Evolutionary conservation across 2,797 vertebrate genomes (phyloP).

Genomic region (Gymnothorax reevesii): DNA sequence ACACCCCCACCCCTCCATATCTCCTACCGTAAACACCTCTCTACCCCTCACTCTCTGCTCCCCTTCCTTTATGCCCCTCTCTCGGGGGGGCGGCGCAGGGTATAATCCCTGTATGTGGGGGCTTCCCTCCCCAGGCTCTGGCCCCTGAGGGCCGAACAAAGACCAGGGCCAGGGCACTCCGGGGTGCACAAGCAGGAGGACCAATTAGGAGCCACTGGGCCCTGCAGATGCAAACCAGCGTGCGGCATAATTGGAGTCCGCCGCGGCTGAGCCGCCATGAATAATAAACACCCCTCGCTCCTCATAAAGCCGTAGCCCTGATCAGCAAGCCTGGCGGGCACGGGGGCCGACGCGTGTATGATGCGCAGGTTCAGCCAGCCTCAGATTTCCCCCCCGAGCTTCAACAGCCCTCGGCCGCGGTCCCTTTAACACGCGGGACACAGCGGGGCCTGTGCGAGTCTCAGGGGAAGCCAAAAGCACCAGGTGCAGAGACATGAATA

Average conservation of each 20-base stretch:
- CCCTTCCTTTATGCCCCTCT: neutral
- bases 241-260: slow-evolving; percentile 71
- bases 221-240: slow-evolving; percentile 58
- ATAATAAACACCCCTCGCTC: slow-evolving; percentile 74
- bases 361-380: neutral
- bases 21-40: neutral
- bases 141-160: slow-evolving; percentile 59
- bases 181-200: slow-evolving; percentile 71
- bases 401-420: too few species aligned
- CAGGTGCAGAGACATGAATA: slow-evolving; percentile 73
- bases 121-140: slow-evolving; percentile 29
- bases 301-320: slow-evolving; percentile 44
- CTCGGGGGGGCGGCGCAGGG: neutral
- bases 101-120: slow-evolving; percentile 24
- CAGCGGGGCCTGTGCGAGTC: slow-evolving; percentile 5
- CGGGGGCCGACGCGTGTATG: neutral
- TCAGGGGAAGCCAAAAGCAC: slow-evolving; percentile 32
- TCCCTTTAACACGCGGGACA: neutral
- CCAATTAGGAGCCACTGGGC: slow-evolving; percentile 67
- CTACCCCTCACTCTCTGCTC: neutral
- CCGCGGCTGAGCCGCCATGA: slow-evolving; percentile 64
- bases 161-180: slow-evolving; percentile 33
- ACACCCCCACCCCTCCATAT: neutral
- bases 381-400: neutral
- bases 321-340: slow-evolving; percentile 33